Percentiles rank a stretch among this genome's conserved stretches.
Conservation (phyloP, 2,797 vertebrate species). For the Erpetoichthys calabaricus region DNA sequence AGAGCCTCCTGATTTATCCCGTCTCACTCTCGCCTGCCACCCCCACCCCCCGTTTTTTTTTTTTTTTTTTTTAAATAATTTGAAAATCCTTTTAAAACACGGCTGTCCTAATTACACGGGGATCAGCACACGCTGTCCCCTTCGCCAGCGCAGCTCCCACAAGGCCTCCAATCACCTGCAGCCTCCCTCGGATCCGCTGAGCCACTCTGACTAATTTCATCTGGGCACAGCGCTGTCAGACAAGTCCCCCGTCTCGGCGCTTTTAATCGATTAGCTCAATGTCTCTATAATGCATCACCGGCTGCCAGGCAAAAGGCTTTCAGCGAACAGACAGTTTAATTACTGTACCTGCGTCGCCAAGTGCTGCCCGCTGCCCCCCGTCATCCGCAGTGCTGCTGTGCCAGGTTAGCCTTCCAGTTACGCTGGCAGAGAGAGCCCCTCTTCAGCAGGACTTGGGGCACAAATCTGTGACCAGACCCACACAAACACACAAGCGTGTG, state of each 20-base stretch:
- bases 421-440: too few species aligned
- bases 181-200: conserved; percentile 56
- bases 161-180: conserved; percentile 64
- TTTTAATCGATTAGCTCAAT: conserved; percentile 87
- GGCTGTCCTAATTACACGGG: conserved; percentile 71
- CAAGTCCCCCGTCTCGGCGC: conserved; percentile 74
- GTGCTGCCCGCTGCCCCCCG: conserved; percentile 3
- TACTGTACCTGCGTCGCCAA: conserved; percentile 67
- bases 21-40: conserved; percentile 21
- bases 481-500: too few species aligned
- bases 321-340: conserved; percentile 74
- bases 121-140: conserved; percentile 59
- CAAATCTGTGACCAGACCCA: too few species aligned
- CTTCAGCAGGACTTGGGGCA: too few species aligned
- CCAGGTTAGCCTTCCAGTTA: too few species aligned
- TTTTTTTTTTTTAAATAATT: conserved; percentile 56
- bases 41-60: conserved; percentile 7
- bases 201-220: conserved; percentile 77
- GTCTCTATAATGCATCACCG: conserved; percentile 86
- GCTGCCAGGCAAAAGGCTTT: conserved; percentile 71
- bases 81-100: conserved; percentile 69
- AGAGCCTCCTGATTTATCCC: conserved; percentile 50
- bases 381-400: too few species aligned
- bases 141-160: conserved; percentile 65
- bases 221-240: conserved; percentile 74